Conservation (phyloP, 1,140 invertebrate species). For the Ostrea denselamellosa region DNA sequence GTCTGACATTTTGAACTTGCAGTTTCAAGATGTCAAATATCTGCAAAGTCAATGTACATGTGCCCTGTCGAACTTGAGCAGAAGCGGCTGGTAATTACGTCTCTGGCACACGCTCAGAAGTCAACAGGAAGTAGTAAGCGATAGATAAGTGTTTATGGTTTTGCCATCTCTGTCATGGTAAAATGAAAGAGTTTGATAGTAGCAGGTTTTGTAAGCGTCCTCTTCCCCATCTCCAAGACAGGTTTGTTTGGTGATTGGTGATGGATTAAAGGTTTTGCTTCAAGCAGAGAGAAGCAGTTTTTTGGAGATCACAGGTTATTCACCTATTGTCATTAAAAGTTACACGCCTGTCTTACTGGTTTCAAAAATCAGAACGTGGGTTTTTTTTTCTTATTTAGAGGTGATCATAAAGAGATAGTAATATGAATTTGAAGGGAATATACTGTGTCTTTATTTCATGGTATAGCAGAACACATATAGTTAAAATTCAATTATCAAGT, state of each 20-base stretch:
- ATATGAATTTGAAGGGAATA: no score
- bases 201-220: conserved; percentile 34
- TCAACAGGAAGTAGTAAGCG: conserved; percentile 48
- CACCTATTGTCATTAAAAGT: conserved; percentile 30
- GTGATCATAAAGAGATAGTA: background rate
- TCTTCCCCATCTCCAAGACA: background rate
- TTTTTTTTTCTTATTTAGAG: no score
- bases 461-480: no score
- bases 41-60: conserved; percentile 50
- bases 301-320: conserved; percentile 3
- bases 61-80: conserved; percentile 39
- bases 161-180: conserved; percentile 51
- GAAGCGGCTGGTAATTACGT: conserved; percentile 44
- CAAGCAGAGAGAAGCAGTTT: conserved; percentile 3
- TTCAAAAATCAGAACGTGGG: background rate
- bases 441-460: no score
- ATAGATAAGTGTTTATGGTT: conserved; percentile 53
- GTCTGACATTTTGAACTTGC: background rate
- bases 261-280: conserved; percentile 30
- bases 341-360: background rate
- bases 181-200: conserved; percentile 39
- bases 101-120: conserved; percentile 47
- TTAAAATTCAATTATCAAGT: background rate
- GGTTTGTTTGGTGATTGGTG: conserved; percentile 36
- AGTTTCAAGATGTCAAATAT: conserved; percentile 37